Evolutionary conservation across 2,888 invertebrate genomes (phyloP).

Genomic region (Chironomus riparius): DNA sequence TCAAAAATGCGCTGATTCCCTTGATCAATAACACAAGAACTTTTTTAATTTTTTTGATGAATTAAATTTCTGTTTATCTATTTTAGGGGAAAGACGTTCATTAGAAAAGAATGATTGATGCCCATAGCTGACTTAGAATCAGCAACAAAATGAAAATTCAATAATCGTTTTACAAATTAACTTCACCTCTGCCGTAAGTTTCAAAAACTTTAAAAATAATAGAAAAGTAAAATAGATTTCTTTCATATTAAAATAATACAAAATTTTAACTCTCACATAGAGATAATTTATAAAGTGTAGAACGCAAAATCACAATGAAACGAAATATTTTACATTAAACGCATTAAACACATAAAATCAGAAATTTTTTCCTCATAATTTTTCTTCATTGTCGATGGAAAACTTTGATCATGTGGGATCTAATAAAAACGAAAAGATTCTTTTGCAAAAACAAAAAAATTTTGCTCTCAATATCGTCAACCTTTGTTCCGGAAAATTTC

Average conservation of each 20-base stretch:
- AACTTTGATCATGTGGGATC: too few relatives aligned
- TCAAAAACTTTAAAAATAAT: not conserved
- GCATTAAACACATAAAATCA: too few relatives aligned
- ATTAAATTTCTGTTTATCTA: conserved; percentile 30
- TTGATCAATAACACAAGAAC: too few relatives aligned
- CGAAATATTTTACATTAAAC: not conserved
- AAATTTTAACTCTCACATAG: too few relatives aligned
- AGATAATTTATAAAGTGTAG: too few relatives aligned
- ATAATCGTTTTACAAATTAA: not conserved
- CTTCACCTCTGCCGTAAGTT: not conserved
- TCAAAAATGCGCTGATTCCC: too few relatives aligned
- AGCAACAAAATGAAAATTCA: conserved; percentile 4
- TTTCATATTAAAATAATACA: not conserved
- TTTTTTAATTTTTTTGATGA: too few relatives aligned
- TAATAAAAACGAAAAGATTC: not conserved
- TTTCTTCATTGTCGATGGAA: too few relatives aligned
- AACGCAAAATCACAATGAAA: too few relatives aligned
- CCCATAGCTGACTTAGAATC: not conserved
- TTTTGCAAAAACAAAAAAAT: not conserved
- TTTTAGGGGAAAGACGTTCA: conserved; percentile 76
- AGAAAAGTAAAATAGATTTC: too few relatives aligned
- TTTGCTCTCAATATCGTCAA: not conserved
- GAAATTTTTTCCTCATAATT: too few relatives aligned
- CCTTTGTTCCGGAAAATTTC: not conserved
- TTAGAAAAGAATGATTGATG: conserved; percentile 64